phyloP scores from a whole-genome alignment of 2,113 vertebrate species.

The Upupa epops region DNA sequence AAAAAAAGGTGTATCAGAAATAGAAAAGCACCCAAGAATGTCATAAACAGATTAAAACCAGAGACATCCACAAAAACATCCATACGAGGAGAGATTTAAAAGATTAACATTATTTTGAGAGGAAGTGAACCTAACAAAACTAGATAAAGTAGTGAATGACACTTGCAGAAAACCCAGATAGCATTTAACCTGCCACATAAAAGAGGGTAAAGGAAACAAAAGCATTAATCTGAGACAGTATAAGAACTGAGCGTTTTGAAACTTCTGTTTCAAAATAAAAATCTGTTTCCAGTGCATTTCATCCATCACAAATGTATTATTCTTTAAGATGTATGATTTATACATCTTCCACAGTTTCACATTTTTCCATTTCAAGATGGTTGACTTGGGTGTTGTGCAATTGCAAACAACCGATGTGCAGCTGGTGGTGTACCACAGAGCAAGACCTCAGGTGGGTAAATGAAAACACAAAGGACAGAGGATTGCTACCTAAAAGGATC shows the following conservation, averaged over 20 bases:
- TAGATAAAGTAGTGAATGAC: background rate
- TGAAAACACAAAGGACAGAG: background rate
- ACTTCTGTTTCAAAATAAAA: background rate
- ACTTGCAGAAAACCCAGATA: background rate
- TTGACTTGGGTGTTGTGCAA: background rate
- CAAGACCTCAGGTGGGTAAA: background rate
- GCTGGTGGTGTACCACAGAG: background rate
- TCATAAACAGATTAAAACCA: constrained; percentile 43
- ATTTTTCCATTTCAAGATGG: background rate
- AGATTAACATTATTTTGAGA: constrained; percentile 41
- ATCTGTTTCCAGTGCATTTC: background rate
- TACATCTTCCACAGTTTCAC: background rate
- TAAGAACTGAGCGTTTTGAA: too few species aligned
- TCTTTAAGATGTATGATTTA: background rate
- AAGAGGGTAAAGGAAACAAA: background rate
- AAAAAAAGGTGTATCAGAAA: constrained; percentile 33
- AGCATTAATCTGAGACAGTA: background rate
- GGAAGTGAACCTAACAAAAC: background rate
- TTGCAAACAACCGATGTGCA: background rate
- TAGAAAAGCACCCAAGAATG: constrained; percentile 27
- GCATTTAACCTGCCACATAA: background rate
- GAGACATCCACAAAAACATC: background rate
- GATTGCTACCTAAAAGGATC: background rate
- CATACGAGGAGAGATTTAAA: constrained; percentile 41
- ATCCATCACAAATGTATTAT: background rate